Base-by-base conservation (phyloP, 2,113 vertebrate genomes). In the Marmota flaviventris region DNA sequence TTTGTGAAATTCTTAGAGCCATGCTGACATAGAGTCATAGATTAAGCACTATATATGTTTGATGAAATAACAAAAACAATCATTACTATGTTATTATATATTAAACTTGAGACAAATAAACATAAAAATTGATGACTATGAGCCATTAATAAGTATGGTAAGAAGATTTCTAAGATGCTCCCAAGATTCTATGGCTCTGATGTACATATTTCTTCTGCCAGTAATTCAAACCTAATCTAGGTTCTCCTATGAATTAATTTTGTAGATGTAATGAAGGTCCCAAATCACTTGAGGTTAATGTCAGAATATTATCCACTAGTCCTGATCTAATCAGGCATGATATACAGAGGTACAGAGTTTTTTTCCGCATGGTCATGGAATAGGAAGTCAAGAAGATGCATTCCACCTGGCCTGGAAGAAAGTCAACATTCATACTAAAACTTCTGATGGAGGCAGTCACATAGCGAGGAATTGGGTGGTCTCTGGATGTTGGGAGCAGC, bases 1-100 rank as follows among this genome's bases (percentile, higher is more conserved):
- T 86, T 72, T 86, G 37, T 84, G 63, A 93, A 96, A 94, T 58
- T 82, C 79, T 77, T 77, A 75, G 13, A 77, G 76, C 45, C 56
- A 48, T 25, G 18, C 37, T 39, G 24, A 32, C 34, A 87, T 10
- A 24, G 17, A 70, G 8, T 88, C 75, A 93, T n/a, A n/a, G 42
- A 24, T 63, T 51, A 84, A 90, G 63, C 39, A 56, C 5, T 45
- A 61, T 9, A 79, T 7, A 69, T 34, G 25, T 58, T 82, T 81
- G 16, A 70, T 77, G 25, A 86, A 29, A 25, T 95, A 79, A 63
- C 48, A 85, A 72, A 94, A 87, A 39, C 58, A 78, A 51, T 32
- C 45, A 5, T 61, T 51, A 73, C 32, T 76, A 27, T 88, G 56
- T 42, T 85, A 39, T 75, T 85, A n/a, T 65, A 76, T 37, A 81